Evolutionary conservation across 1,140 invertebrate genomes (phyloP), one percentile per base, ranked within the genome.

Genomic region (Lasioglossum albipes): DNA sequence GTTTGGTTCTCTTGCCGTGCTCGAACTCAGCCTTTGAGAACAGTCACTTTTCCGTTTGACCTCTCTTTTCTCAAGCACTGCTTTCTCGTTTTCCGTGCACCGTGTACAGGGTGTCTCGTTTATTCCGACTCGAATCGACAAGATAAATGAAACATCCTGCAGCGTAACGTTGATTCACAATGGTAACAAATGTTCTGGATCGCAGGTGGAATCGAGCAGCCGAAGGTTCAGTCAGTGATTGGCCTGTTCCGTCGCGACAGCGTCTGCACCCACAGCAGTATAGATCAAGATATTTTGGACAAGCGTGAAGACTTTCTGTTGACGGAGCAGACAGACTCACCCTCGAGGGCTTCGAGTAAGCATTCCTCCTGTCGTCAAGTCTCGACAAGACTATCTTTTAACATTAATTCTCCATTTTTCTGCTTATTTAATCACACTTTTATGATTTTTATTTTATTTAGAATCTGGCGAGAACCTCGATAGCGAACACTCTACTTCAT

Each of bases 181-280:
- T 42, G 52, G 18, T 61, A 22, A 75, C 12, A 0, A n/a, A 41
- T 59, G 61, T 7, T 12, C 31, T 69, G 42, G 22, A 83, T 90
- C 83, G 68, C 84, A 93, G 93, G 94, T 89, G 93, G 93, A 45
- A 93, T 94, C 79, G 93, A 94, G 82, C 92, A 93, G 83, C 93
- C 92, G 68, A 93, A 93, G 84, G 86, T 92, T 78, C 91, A 93
- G 85, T 94, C 94, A 70, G 93, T 94, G 78, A 94, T 94, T 84
- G 94, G 94, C 73, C 89, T 94, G 42, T 94, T 94, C 88, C 89
- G 93, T 65, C 83, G 91, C 27, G 93, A 94, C 49, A 93, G 93
- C 68, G 86, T 88, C 57, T 91, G 88, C 66, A 90, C 91, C 4
- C 80, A 90, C 9, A 86, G 90, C 79, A 79, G 82, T 75, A 83